Percentiles rank a stretch among this genome's conserved stretches.
These are phyloP conservation scores for Apogon hyalosoma DNA, from an alignment of 2,797 vertebrate species.

Conservation along the genomic window DNA sequence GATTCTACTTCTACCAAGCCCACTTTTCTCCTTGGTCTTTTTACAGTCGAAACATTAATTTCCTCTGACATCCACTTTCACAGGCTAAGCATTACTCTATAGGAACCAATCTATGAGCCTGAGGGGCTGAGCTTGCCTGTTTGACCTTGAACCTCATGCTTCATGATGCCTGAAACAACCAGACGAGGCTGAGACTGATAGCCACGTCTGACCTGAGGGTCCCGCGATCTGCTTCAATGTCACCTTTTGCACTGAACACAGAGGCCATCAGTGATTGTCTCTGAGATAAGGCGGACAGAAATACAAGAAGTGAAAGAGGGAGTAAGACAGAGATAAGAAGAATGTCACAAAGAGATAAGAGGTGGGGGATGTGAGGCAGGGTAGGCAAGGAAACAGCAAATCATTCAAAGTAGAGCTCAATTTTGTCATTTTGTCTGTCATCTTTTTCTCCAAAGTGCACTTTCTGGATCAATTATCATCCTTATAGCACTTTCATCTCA, in stretches of 20 bases:
- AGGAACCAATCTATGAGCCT: constrained; percentile 35
- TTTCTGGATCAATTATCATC: no score
- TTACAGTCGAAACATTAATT: constrained; percentile 30
- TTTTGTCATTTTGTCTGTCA: constrained; percentile 52
- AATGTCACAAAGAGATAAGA: constrained; percentile 40
- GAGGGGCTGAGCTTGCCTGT: background rate
- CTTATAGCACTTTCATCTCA: constrained; percentile 28
- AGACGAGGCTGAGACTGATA: constrained; percentile 20
- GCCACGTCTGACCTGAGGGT: constrained; percentile 27
- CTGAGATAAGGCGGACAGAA: constrained; percentile 45
- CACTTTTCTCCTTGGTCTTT: background rate
- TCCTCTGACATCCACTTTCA: constrained; percentile 21
- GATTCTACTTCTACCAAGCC: constrained; percentile 2
- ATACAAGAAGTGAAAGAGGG: constrained; percentile 15
- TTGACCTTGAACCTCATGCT: constrained; percentile 50
- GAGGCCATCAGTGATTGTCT: constrained; percentile 47
- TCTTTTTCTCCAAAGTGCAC: constrained; percentile 33
- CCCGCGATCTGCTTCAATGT: constrained; percentile 39
- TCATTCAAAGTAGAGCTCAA: constrained; percentile 41
- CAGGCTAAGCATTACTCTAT: constrained; percentile 25
- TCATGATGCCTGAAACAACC: constrained; percentile 14
- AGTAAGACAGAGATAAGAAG: constrained; percentile 35
- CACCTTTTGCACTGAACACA: constrained; percentile 50
- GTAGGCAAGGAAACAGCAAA: constrained; percentile 25
- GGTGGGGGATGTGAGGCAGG: constrained; percentile 15